phyloP scores from a whole-genome alignment of 2,113 vertebrate genomes.

The Apaloderma vittatum region DNA sequence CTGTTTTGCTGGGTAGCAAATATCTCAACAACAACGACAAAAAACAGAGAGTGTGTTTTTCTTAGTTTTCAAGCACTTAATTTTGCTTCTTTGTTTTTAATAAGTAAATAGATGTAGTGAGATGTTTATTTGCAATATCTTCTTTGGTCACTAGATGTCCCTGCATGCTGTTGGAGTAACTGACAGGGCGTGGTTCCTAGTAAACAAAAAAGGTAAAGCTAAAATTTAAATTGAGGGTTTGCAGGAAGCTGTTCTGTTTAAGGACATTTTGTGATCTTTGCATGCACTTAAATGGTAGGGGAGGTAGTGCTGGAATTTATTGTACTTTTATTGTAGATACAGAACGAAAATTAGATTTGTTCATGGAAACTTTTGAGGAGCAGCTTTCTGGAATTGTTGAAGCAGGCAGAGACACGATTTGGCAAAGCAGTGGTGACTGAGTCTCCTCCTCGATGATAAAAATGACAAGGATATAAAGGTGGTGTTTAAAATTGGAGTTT shows the following conservation, averaged over 20 bases:
- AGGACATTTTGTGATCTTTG: not conserved
- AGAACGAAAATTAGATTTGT: not conserved
- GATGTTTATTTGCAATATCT: not conserved
- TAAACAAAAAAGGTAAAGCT: not conserved
- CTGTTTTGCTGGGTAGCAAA: not conserved
- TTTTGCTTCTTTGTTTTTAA: not conserved
- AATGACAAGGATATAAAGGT: not conserved
- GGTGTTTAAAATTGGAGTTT: not conserved
- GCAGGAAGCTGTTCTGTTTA: not conserved
- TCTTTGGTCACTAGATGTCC: conserved; percentile 64
- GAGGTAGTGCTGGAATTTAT: not conserved
- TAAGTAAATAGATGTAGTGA: fast-evolving
- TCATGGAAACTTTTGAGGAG: not conserved
- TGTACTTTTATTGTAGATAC: not conserved
- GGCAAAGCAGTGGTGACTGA: not conserved
- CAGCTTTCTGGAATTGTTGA: not conserved
- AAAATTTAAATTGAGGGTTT: not conserved
- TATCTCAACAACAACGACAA: not conserved
- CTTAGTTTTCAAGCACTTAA: not conserved
- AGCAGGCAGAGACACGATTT: not conserved
- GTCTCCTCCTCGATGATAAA: not conserved
- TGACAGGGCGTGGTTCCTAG: not conserved
- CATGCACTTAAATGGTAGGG: not conserved
- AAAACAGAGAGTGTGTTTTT: not conserved
- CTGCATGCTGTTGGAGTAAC: not conserved